Base-by-base conservation (phyloP, 2,113 vertebrate species). In the Riparia riparia region DNA sequence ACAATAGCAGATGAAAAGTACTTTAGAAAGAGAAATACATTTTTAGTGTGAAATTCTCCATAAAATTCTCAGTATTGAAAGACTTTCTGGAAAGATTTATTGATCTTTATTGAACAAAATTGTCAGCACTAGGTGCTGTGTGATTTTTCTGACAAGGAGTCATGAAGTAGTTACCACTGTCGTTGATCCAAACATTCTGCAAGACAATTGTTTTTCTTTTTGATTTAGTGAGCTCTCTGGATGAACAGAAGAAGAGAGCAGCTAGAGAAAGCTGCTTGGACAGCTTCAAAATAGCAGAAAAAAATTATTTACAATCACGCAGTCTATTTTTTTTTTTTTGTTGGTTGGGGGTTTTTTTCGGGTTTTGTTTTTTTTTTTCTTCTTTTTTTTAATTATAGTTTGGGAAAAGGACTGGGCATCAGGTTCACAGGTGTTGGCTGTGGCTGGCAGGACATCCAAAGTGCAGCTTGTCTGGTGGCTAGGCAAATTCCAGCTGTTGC, bases 281-380 rank as follows among this genome's bases (percentile, higher is more conserved):
- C 11, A 41, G 24, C 29, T 56, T 63, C 34, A 54, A 63, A 61
- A 69, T 47, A 26, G 9, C 1, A 61, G 54, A 42, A 76, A 34
- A 34, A 28, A 6, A 2, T 2, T 4, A n/a, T 10, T 60, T 68
- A 15, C 9, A 12, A 7, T 53, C n/a, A 47, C 12, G 9, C 2
- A 2, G 6, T 22, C 29, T 54, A 15, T 17, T 9, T 28, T 2
- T 0, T 12, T 18, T 8, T 22, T 11, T n/a, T n/a, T n/a, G n/a
- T n/a, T n/a, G n/a, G n/a, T n/a, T n/a, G n/a, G n/a, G n/a, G n/a
- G n/a, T n/a, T n/a, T n/a, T n/a, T n/a, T n/a, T n/a, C n/a, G n/a
- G n/a, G n/a, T n/a, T n/a, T 8, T 51, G 37, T 24, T 58, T 11
- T 22, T 2, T 0, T 12, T 24, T 10, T 22, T 9, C 22, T 17